Evolutionary conservation across 30 jellyfish, hydroid and myxozoan species (phyloP).

Genomic region (Aurelia coerulea): DNA sequence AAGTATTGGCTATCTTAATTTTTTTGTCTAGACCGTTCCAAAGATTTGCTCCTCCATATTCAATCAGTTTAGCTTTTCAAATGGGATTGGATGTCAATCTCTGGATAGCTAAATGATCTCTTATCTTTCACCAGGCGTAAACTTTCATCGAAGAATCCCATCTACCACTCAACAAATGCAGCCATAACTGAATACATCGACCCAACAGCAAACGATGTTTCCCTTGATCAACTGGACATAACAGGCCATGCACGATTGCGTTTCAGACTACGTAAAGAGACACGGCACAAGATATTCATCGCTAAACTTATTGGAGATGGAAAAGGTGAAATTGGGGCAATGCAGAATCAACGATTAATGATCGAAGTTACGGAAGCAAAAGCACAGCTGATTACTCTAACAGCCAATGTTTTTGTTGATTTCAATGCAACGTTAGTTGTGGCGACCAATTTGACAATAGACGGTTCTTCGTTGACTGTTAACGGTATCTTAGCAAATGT

Average conservation of each 20-base stretch:
- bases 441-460: slow-evolving; percentile 65
- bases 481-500: slow-evolving; percentile 63
- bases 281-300: slow-evolving; percentile 27
- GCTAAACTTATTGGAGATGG: slow-evolving; percentile 66
- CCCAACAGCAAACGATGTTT: slow-evolving; percentile 2
- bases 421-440: slow-evolving; percentile 48
- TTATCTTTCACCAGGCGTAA: slow-evolving; percentile 8
- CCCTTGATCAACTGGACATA: slow-evolving; percentile 44
- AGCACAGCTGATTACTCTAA: slow-evolving; percentile 32
- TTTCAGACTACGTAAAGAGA: slow-evolving; percentile 10
- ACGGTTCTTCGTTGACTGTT: slow-evolving; percentile 44
- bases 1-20: too few relatives aligned
- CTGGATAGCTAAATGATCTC: neutral
- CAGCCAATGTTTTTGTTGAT: slow-evolving; percentile 68
- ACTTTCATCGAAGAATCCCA: slow-evolving; percentile 24
- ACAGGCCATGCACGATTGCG: slow-evolving; percentile 47
- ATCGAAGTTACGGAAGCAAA: slow-evolving; percentile 75
- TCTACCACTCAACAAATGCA: neutral
- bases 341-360: slow-evolving; percentile 58
- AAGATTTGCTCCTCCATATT: too few relatives aligned
- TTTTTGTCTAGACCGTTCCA: too few relatives aligned
- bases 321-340: slow-evolving; percentile 70
- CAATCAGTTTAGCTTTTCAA: too few relatives aligned
- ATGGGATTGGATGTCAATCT: too few relatives aligned
- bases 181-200: slow-evolving; percentile 41